phyloP scores from a whole-genome alignment of 2,797 vertebrate genomes.

The Semotilus atromaculatus region DNA sequence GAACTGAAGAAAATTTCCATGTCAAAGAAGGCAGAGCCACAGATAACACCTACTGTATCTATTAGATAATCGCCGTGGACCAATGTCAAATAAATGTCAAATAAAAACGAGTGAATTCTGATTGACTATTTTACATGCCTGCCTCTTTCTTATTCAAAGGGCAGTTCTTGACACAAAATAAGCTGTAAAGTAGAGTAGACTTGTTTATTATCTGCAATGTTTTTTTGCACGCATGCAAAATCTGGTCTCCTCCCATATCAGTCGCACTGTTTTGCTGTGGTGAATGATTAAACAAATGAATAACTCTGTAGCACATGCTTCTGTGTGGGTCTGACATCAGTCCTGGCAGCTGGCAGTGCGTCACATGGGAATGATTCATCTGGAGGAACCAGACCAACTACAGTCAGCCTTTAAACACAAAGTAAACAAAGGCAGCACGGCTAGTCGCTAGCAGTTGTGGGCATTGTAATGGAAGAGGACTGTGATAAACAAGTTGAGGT shows the following conservation, averaged over 20 bases:
- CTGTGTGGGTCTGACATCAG: constrained; percentile 1
- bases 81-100: neutral
- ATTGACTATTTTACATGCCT: neutral
- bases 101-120: neutral
- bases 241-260: constrained; percentile 11
- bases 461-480: constrained; percentile 37
- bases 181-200: neutral
- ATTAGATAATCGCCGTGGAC: neutral
- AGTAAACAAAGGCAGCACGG: constrained; percentile 19
- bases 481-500: constrained; percentile 47
- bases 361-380: constrained; percentile 54
- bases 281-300: constrained; percentile 47
- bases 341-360: constrained; percentile 15
- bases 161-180: neutral
- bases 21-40: neutral
- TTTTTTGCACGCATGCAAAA: neutral
- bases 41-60: neutral
- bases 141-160: neutral
- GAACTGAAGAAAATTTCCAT: neutral
- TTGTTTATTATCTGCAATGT: neutral
- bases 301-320: constrained; percentile 3
- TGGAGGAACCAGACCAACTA: constrained; percentile 33
- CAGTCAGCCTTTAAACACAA: constrained; percentile 12
- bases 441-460: neutral
- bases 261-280: neutral